Conservation (phyloP, 2,888 invertebrate genomes). For the Chirona hameri region DNA sequence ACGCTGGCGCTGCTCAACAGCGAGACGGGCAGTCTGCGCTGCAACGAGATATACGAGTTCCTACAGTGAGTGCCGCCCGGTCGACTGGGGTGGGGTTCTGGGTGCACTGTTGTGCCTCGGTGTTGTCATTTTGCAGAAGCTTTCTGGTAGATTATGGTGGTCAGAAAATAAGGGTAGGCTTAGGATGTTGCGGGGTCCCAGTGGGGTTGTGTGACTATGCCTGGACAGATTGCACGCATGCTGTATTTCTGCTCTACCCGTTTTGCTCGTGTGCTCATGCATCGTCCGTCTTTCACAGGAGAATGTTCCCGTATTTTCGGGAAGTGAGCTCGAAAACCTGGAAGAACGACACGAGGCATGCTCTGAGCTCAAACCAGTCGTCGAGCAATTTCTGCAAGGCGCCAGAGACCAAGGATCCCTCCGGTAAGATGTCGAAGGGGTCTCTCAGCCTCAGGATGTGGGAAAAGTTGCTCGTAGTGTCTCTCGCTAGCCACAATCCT, state of each 20-base stretch:
- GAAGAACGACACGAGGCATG: conserved; percentile 28
- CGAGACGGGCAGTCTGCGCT: conserved; percentile 11
- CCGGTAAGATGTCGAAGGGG: not conserved
- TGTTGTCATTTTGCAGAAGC: no score
- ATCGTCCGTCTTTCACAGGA: not conserved
- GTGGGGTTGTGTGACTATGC: no score
- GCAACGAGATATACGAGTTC: conserved; percentile 30
- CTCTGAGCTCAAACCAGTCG: conserved; percentile 26
- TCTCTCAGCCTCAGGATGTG: not conserved
- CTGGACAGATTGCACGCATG: no score
- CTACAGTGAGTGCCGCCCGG: not conserved
- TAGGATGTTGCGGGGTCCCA: no score
- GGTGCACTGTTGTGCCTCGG: not conserved
- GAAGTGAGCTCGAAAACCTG: conserved; percentile 23
- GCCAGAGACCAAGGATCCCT: conserved; percentile 8
- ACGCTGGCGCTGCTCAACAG: conserved; percentile 29
- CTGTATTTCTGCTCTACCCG: not conserved
- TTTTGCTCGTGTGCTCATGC: not conserved
- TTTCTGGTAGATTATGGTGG: not conserved
- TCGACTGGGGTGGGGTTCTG: not conserved
- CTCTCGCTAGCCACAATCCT: no score
- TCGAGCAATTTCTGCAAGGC: conserved; percentile 28
- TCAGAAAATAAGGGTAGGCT: no score
- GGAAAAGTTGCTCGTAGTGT: no score
- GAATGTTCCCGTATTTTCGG: conserved; percentile 24